phyloP scores from a whole-genome alignment of 2,797 vertebrate genomes.

The Picus viridis region DNA sequence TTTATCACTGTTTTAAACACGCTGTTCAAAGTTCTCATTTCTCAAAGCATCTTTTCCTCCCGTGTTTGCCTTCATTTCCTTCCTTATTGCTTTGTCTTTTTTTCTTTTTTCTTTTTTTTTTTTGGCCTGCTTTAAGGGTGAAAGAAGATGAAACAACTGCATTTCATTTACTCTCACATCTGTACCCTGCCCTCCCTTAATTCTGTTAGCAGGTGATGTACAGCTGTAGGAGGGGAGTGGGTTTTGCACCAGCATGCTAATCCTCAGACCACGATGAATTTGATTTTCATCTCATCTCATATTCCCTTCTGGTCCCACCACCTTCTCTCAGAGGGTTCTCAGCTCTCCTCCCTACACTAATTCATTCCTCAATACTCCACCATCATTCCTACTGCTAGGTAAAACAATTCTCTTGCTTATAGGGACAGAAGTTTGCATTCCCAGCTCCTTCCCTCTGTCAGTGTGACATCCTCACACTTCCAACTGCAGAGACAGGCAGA shows the following conservation, averaged over 20 bases:
- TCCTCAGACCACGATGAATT: not conserved
- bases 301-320: not conserved
- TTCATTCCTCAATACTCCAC: not conserved
- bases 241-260: not conserved
- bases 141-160: slow-evolving; percentile 7
- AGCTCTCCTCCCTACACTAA: not conserved
- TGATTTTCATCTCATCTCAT: not conserved
- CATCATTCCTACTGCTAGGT: not conserved
- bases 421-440: not conserved
- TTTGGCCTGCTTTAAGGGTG: not conserved
- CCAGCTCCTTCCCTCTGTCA: not conserved
- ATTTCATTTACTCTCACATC: slow-evolving; percentile 15
- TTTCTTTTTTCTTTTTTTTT: not conserved
- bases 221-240: not conserved
- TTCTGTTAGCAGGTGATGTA: not conserved
- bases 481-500: not conserved
- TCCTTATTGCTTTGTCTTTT: not conserved
- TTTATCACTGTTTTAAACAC: slow-evolving; percentile 13
- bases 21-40: not conserved
- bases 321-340: not conserved
- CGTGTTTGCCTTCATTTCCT: not conserved
- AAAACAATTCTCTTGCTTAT: not conserved
- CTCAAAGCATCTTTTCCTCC: not conserved
- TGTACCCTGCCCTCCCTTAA: not conserved
- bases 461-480: slow-evolving; percentile 1